phyloP scores from a whole-genome alignment of 1,140 invertebrate species.

The Drosophila elegans region DNA sequence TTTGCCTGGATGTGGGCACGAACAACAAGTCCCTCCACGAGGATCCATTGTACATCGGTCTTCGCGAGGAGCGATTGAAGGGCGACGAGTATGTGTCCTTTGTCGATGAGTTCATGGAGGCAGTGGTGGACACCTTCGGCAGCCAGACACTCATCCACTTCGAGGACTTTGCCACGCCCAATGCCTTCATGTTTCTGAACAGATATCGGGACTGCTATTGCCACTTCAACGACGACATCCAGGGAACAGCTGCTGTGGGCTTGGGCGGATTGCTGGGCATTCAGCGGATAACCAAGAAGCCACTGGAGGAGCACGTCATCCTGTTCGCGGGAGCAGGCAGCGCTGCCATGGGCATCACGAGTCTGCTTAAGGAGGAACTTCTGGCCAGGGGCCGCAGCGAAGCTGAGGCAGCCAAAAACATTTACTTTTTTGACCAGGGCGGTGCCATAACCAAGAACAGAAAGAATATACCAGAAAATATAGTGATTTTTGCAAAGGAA shows the following conservation, averaged over 20 bases:
- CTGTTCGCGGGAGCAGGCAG: constrained; percentile 98
- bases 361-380: constrained; percentile 88
- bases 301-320: constrained; percentile 92
- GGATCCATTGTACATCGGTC: constrained; percentile 97
- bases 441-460: constrained; percentile 91
- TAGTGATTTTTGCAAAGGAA: constrained; percentile 90
- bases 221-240: constrained; percentile 99
- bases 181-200: constrained; percentile 95
- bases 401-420: constrained; percentile 89
- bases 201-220: constrained; percentile 96
- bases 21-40: constrained; percentile 93
- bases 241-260: constrained; percentile 96
- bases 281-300: constrained; percentile 91
- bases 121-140: constrained; percentile 93
- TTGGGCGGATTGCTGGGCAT: constrained; percentile 95
- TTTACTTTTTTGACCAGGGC: constrained; percentile 90
- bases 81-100: constrained; percentile 96
- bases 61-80: constrained; percentile 92
- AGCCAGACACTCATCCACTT: constrained; percentile 95
- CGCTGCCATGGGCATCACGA: constrained; percentile 94
- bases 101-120: constrained; percentile 98
- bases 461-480: constrained; percentile 91
- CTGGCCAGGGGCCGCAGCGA: constrained; percentile 71
- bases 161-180: constrained; percentile 98
- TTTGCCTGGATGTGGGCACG: constrained; percentile 96